phyloP scores from a whole-genome alignment of 2,888 invertebrate species.

The Oscheius sp. region DNA sequence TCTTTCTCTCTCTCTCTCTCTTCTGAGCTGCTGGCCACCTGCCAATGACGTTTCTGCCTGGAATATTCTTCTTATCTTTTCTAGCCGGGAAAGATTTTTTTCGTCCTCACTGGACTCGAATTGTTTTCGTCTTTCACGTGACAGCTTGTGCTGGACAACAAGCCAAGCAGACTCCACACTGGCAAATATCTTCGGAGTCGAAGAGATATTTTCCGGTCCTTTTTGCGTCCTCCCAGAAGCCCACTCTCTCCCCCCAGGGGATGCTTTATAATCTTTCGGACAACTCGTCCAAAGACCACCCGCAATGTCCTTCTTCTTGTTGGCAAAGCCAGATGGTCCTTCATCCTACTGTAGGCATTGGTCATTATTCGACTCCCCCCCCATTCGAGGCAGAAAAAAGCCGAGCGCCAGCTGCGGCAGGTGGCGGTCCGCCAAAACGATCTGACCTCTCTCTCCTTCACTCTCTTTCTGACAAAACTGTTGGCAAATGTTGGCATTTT shows the following conservation, averaged over 20 bases:
- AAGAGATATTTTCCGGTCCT: too few species aligned
- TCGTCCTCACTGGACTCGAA: background rate
- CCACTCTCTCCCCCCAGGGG: too few species aligned
- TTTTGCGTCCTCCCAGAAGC: too few species aligned
- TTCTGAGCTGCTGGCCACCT: background rate
- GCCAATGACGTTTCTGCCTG: background rate
- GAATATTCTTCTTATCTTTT: too few species aligned
- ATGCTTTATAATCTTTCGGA: too few species aligned
- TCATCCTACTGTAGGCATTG: background rate
- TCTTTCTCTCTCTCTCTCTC: background rate
- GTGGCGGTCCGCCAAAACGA: background rate
- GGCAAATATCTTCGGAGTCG: too few species aligned
- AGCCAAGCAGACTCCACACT: too few species aligned
- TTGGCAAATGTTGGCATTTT: background rate
- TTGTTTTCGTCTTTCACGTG: background rate
- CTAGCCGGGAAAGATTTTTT: too few species aligned
- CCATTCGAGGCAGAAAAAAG: background rate
- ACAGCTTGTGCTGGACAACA: too few species aligned
- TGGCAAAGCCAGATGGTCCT: too few species aligned
- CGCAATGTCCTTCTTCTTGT: too few species aligned
- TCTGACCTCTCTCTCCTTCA: background rate
- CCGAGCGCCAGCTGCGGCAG: slow-evolving; percentile 6
- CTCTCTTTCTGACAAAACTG: background rate
- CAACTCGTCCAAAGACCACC: too few species aligned
- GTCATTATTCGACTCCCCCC: background rate